Evolutionary conservation across 2,797 vertebrate genomes (phyloP).

Genomic region (Phylloscopus collybita): DNA sequence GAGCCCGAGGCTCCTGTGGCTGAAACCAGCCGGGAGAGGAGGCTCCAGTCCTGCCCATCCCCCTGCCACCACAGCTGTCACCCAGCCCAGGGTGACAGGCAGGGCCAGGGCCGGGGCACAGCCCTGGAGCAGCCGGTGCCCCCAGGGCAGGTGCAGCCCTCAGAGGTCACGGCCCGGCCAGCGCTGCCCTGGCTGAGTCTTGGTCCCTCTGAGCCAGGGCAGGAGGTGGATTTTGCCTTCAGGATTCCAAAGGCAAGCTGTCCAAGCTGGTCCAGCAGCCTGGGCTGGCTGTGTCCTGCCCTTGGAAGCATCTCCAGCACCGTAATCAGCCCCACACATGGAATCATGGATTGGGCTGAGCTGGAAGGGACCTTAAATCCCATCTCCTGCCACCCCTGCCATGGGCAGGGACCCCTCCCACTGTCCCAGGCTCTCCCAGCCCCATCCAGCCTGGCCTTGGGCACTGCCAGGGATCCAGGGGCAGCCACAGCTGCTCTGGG

Average conservation of each 20-base stretch:
- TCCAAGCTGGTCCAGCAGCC: neutral
- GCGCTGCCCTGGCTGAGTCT: neutral
- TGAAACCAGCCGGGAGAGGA: neutral
- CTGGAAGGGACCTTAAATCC: neutral
- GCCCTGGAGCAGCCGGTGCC: accelerated
- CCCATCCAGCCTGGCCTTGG: neutral
- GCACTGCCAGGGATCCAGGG: neutral
- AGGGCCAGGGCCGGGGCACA: neutral
- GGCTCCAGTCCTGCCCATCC: neutral
- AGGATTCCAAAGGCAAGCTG: neutral
- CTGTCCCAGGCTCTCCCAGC: neutral
- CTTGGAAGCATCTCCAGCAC: neutral
- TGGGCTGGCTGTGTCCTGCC: neutral
- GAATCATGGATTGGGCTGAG: neutral
- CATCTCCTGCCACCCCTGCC: neutral
- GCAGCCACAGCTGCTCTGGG: neutral
- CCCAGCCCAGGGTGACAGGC: neutral
- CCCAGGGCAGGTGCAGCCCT: neutral
- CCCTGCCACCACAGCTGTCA: neutral
- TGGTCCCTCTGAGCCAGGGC: neutral
- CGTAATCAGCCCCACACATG: accelerated
- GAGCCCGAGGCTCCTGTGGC: neutral
- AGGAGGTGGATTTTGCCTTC: neutral
- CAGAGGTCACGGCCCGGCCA: neutral
- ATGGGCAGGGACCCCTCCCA: neutral